Evolutionary conservation across 2,113 vertebrate genomes (phyloP), one percentile per base, ranked within the genome.

Genomic region (Tretioscincus oriximinensis): DNA sequence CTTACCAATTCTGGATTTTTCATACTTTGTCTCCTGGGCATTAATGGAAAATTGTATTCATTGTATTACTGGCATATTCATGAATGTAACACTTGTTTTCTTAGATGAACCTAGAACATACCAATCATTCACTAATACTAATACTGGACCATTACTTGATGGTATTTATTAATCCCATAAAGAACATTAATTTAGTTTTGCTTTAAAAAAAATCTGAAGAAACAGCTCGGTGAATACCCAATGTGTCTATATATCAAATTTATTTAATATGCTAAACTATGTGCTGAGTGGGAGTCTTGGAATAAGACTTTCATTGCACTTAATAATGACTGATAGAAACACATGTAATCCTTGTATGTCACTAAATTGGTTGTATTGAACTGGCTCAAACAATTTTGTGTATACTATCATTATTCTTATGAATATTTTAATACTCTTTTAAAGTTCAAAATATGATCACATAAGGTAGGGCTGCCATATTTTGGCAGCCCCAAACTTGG

Each of bases 371-470:
- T 58, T n/a, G 22, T 61, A 24, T 41, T 76, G 35, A 76, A 76
- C 22, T 45, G 16, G 21, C 26, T 64, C 3, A 47, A 16, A 76
- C 22, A 61, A 35, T n/a, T 20, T 45, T n/a, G 61, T 9, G 47
- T 49, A 26, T n/a, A 64, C 5, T 73, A 84, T 76, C 22, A 4
- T 65, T 24, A 72, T 80, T 65, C 9, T 65, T 85, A 65, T 70
- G 81, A 77, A 7, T 24, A 70, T 16, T 68, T 28, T 63, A 79
- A 29, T 24, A 77, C 41, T 7, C 81, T 74, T 5, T 35, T 63
- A 89, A 11, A 83, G 90, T 51, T 72, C 49, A 79, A 4, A 47
- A 0, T 66, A 18, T n/a, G 86, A 84, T 26, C n/a, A 12, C 64
- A 72, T 9, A 76, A 82, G 84, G 85, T n/a, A n/a, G n/a, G n/a